These are phyloP conservation scores for Struthio camelus DNA, from an alignment of 2,113 vertebrate genomes.

Conservation along the genomic window DNA sequence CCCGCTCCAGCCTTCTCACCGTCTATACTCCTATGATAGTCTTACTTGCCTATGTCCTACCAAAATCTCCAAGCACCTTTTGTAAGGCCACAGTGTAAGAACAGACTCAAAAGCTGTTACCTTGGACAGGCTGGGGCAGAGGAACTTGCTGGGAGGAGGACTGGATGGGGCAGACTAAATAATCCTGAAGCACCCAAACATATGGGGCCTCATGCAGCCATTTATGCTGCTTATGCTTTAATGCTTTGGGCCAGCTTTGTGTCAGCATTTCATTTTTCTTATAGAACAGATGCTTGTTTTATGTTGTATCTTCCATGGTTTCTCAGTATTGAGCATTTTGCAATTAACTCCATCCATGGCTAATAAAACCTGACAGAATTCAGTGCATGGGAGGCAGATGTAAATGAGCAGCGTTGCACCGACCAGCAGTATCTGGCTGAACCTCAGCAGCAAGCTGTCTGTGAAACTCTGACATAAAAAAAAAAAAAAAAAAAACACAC, in stretches of 20 bases:
- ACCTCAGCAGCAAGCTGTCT: neutral
- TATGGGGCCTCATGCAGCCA: neutral
- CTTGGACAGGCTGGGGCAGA: neutral
- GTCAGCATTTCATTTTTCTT: conserved; percentile 33
- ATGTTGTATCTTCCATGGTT: conserved; percentile 15
- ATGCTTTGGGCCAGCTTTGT: conserved; percentile 16
- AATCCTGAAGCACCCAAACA: neutral
- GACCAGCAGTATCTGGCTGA: conserved; percentile 27
- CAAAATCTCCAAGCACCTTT: neutral
- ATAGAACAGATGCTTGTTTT: conserved; percentile 10
- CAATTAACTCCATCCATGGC: conserved; percentile 38
- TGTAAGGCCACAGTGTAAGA: neutral
- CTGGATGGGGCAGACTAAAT: neutral
- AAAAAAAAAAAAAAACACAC: neutral
- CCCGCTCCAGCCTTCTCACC: neutral
- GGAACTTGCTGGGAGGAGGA: neutral
- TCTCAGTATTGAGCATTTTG: neutral
- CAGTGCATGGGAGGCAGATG: conserved; percentile 33
- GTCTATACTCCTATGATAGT: neutral
- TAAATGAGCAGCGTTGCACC: neutral
- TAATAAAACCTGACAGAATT: conserved; percentile 15
- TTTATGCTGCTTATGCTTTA: neutral
- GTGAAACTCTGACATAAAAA: neutral
- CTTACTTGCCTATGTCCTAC: neutral
- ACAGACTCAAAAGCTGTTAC: neutral